Conservation (phyloP, 2,113 vertebrate species). For the Plectropomus leopardus region DNA sequence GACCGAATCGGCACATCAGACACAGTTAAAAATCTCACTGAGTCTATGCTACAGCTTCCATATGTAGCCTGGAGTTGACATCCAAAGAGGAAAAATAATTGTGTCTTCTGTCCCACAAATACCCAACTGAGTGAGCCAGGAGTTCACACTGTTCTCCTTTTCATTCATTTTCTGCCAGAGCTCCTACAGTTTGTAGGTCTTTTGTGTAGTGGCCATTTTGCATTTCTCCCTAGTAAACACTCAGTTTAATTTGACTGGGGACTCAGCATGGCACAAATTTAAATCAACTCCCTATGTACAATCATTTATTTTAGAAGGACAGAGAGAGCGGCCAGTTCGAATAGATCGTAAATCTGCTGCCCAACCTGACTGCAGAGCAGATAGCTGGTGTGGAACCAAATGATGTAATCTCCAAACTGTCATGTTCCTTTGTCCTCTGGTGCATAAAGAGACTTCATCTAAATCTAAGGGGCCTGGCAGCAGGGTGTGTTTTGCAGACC, state of each 20-base stretch:
- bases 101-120: conserved; percentile 12
- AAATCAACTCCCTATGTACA: conserved; percentile 67
- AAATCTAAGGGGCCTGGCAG: conserved; percentile 32
- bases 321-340: conserved; percentile 51
- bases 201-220: conserved; percentile 58
- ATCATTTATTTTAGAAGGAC: conserved; percentile 72
- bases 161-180: conserved; percentile 43
- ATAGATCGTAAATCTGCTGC: conserved; percentile 58
- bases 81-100: conserved; percentile 14
- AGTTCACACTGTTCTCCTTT: conserved; percentile 43
- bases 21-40: background rate
- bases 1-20: background rate
- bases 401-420: conserved; percentile 58
- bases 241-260: conserved; percentile 76
- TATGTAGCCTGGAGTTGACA: conserved; percentile 1
- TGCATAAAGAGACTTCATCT: conserved; percentile 54
- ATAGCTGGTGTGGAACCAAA: conserved; percentile 54
- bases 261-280: conserved; percentile 68
- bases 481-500: conserved; percentile 35
- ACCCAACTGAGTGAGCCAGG: conserved; percentile 27
- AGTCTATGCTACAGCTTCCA: conserved; percentile 2
- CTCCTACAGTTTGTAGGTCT: conserved; percentile 45
- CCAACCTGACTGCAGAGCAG: conserved; percentile 46
- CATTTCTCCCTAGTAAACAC: conserved; percentile 70
- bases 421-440: conserved; percentile 57